phyloP scores from a whole-genome alignment of 2,888 invertebrate species.

The Omphaloscelis lunosa region DNA sequence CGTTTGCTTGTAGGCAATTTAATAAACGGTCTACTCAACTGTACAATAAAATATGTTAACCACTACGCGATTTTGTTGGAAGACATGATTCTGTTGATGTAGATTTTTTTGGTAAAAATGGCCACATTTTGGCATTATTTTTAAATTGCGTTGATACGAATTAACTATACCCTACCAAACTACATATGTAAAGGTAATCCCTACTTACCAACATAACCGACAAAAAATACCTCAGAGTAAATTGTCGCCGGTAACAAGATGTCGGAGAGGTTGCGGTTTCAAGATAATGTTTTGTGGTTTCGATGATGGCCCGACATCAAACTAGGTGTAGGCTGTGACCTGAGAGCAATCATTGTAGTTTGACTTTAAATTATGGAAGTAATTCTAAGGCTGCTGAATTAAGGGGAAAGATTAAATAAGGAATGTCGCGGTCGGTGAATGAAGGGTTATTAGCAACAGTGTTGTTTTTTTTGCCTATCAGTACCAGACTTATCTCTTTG shows the following conservation, averaged over 20 bases:
- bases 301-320: constrained; percentile 73
- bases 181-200: constrained; percentile 26
- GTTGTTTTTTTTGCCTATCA: not conserved
- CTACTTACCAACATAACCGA: constrained; percentile 62
- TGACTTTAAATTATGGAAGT: constrained; percentile 59
- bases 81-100: not conserved
- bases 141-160: not conserved
- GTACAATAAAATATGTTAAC: too few species aligned
- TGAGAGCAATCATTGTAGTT: constrained; percentile 62
- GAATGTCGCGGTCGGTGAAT: not conserved
- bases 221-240: constrained; percentile 72
- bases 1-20: too few species aligned
- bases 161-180: not conserved
- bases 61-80: not conserved
- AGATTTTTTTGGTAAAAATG: not conserved
- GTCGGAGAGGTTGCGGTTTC: constrained; percentile 75
- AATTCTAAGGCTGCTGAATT: constrained; percentile 40
- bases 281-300: constrained; percentile 73
- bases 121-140: not conserved
- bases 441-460: not conserved
- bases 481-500: not conserved
- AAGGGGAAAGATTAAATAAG: constrained; percentile 16
- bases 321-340: constrained; percentile 72
- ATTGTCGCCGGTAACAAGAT: constrained; percentile 85
- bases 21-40: too few species aligned